Percentiles rank a stretch among this genome's conserved stretches.
These are phyloP conservation scores for Amphipyra tragopoginis DNA, from an alignment of 2,888 invertebrate genomes.

Conservation along the genomic window DNA sequence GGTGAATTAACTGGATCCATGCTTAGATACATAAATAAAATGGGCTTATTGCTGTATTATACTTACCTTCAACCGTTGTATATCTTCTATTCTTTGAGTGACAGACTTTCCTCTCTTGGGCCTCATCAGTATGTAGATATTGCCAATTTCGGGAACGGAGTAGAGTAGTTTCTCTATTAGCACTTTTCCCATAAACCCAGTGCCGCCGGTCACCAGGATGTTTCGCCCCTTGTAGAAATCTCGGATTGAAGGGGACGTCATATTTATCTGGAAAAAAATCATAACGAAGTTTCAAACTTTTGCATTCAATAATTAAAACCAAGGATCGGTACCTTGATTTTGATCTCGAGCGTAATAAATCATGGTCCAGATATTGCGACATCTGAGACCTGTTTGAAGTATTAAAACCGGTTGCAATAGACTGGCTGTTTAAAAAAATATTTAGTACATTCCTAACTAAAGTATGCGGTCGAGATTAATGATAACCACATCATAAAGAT, in stretches of 20 bases:
- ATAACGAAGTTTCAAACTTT: too few species aligned
- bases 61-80: conserved; percentile 91
- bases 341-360: too few species aligned
- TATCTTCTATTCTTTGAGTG: conserved; percentile 90
- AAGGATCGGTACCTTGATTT: background rate
- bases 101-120: conserved; percentile 91
- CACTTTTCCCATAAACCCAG: conserved; percentile 92
- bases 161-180: conserved; percentile 92
- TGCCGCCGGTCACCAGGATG: conserved; percentile 91
- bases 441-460: too few species aligned
- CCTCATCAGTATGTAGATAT: conserved; percentile 90
- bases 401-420: too few species aligned
- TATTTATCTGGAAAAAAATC: conserved; percentile 65
- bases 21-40: too few species aligned
- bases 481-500: too few species aligned
- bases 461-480: too few species aligned
- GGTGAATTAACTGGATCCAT: too few species aligned
- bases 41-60: background rate
- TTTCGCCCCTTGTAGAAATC: conserved; percentile 90
- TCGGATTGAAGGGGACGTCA: conserved; percentile 82
- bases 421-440: too few species aligned
- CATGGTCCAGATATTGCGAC: too few species aligned
- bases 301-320: background rate
- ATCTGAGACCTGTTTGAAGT: too few species aligned
- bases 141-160: conserved; percentile 89